Evolutionary conservation across 2,888 invertebrate genomes (phyloP).

Genomic region (Artemia sp.): DNA sequence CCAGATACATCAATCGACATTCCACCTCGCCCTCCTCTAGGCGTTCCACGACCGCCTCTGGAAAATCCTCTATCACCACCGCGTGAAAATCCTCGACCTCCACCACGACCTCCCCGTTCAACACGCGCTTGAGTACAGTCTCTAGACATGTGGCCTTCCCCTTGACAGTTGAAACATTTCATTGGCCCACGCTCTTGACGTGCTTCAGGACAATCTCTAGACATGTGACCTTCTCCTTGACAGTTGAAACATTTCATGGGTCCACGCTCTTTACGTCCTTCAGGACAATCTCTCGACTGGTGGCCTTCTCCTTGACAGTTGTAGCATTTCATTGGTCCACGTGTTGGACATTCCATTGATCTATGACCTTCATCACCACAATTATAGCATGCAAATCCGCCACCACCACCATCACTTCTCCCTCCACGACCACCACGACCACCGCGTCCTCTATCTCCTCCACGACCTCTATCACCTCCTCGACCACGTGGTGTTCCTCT

Average conservation of each 20-base stretch:
- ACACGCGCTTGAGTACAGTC: not conserved
- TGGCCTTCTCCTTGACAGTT: slow-evolving; percentile 25
- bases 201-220: slow-evolving; percentile 28
- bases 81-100: slow-evolving; percentile 29
- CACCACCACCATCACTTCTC: slow-evolving; percentile 22
- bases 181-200: slow-evolving; percentile 27
- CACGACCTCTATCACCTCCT: slow-evolving; percentile 24
- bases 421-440: slow-evolving; percentile 24
- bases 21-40: slow-evolving; percentile 39
- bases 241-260: slow-evolving; percentile 29
- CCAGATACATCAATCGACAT: slow-evolving; percentile 40
- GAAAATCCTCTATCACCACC: slow-evolving; percentile 29
- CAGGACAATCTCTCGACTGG: slow-evolving; percentile 28
- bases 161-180: slow-evolving; percentile 24
- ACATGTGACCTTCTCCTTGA: slow-evolving; percentile 28
- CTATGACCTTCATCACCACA: slow-evolving; percentile 25
- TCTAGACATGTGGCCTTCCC: slow-evolving; percentile 23
- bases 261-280: slow-evolving; percentile 27
- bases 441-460: slow-evolving; percentile 18
- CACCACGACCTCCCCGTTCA: slow-evolving; percentile 27
- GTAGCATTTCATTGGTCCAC: slow-evolving; percentile 19
- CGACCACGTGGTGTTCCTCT: slow-evolving; percentile 10
- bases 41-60: slow-evolving; percentile 31
- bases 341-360: slow-evolving; percentile 21
- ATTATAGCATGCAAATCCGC: slow-evolving; percentile 19